Percentiles rank a stretch among this genome's conserved stretches.
phyloP scores from a whole-genome alignment of 2,888 invertebrate genomes.

The Gasteruption jaculator region DNA sequence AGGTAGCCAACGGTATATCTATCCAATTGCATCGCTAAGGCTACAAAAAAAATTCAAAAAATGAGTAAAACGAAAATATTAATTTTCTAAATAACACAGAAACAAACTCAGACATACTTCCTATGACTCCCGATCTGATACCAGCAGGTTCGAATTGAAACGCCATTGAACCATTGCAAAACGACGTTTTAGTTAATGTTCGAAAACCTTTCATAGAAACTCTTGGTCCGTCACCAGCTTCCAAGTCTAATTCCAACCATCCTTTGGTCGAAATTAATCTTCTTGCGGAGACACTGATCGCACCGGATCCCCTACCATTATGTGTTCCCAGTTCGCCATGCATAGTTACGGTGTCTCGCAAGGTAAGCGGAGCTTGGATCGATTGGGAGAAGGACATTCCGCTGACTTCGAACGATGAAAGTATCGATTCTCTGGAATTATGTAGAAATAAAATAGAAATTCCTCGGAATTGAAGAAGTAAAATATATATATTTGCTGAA shows the following conservation, averaged over 20 bases:
- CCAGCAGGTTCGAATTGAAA: constrained; percentile 76
- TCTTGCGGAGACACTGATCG: constrained; percentile 72
- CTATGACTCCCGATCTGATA: constrained; percentile 70
- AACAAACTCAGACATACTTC: constrained; percentile 58
- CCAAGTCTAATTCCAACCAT: constrained; percentile 83
- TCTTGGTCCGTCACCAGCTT: constrained; percentile 80
- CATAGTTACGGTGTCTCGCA: constrained; percentile 78
- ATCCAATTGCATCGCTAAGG: constrained; percentile 80
- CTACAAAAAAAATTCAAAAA: constrained; percentile 52
- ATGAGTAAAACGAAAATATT: constrained; percentile 9
- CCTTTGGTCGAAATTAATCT: constrained; percentile 77
- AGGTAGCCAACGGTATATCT: constrained; percentile 85
- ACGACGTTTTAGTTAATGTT: constrained; percentile 68
- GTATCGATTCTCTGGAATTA: constrained; percentile 48
- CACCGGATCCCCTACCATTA: constrained; percentile 81
- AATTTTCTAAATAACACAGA: background rate
- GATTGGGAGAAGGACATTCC: constrained; percentile 91
- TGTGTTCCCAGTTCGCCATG: constrained; percentile 79
- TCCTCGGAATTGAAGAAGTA: constrained; percentile 1
- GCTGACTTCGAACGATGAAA: constrained; percentile 84
- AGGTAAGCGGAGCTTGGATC: constrained; percentile 86
- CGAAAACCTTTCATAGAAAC: constrained; percentile 76
- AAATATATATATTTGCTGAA: background rate
- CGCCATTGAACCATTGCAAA: constrained; percentile 71
- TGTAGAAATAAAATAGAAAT: too few species aligned